Base-by-base conservation (phyloP, 2,113 vertebrate genomes). In the Clarias macrocephalus region DNA sequence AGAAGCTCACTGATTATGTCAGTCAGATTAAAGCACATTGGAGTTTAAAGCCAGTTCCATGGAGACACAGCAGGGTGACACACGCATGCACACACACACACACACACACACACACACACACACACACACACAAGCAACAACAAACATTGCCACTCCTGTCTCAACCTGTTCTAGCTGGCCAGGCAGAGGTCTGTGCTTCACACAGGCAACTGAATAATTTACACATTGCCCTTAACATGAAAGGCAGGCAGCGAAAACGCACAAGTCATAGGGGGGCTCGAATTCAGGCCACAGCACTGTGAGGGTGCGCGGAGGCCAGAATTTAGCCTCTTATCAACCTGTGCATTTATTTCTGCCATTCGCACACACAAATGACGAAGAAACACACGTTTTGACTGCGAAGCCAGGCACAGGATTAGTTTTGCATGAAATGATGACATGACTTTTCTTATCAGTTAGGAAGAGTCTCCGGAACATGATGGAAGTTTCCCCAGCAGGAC, bases 161-260 rank as follows among this genome's bases (percentile, higher is more conserved):
- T 91, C 72, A 52, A 89, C 92, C 93, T 92, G 92, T 91, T 90
- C 83, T 87, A 92, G 92, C 90, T 28, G 59, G 88, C 90, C 91
- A 84, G 80, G 90, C 77, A 42, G 89, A 92, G 90, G 90, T 92
- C 92, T 93, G 91, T 91, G 90, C 92, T 92, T 91, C 86, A 90
- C 81, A 90, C 92, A 87, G 92, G 81, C 87, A 94, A 93, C 94
- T 94, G 91, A 94, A 94, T 94, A 91, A 94, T 95, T 95, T 92
- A 95, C 91, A 91, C 88, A 88, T 82, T 88, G 92, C 88, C 83
- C 88, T 91, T 91, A 77, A 93, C 94, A 95, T 95, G 93, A 94
- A 95, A 94, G 93, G 88, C 85, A 89, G 90, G 93, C 91, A 91
- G 89, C 91, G 91, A 92, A 92, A 93, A 93, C 85, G 87, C 70